phyloP scores from a whole-genome alignment of 1,140 invertebrate genomes.

The Pemphigus obesinymphae region DNA sequence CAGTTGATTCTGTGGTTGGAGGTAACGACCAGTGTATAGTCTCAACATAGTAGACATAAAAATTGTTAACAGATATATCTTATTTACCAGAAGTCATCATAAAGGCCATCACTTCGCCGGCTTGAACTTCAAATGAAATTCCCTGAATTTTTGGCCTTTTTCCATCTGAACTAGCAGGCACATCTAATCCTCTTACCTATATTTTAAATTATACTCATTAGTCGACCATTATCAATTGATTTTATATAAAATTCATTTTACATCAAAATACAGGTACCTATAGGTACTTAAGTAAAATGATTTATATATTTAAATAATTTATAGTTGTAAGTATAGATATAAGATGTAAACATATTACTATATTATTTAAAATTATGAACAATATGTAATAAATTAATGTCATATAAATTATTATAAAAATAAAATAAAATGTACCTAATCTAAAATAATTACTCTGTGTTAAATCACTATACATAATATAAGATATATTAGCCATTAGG shows the following conservation, averaged over 20 bases:
- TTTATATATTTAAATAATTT: not conserved
- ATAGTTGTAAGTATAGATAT: not conserved
- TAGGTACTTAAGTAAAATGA: too few relatives aligned
- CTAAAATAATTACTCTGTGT: not conserved
- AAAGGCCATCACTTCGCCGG: constrained; percentile 82
- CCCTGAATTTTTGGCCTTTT: constrained; percentile 58
- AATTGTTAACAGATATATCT: not conserved
- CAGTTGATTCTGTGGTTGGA: too few relatives aligned
- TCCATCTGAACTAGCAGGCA: constrained; percentile 54
- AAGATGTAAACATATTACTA: not conserved
- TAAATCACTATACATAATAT: not conserved
- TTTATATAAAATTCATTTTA: not conserved
- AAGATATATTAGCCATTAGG: too few relatives aligned
- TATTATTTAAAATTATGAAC: not conserved
- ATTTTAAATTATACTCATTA: constrained; percentile 39
- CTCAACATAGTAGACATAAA: too few relatives aligned
- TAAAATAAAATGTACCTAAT: not conserved
- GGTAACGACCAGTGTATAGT: too few relatives aligned
- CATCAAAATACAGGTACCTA: too few relatives aligned
- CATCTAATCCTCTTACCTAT: constrained; percentile 57
- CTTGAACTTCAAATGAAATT: constrained; percentile 76
- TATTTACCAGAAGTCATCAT: constrained; percentile 68
- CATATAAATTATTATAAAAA: not conserved
- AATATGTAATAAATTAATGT: not conserved
- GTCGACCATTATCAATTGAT: not conserved